These are phyloP conservation scores for Mythimna vitellina DNA, from an alignment of 2,888 invertebrate genomes.

Conservation along the genomic window DNA sequence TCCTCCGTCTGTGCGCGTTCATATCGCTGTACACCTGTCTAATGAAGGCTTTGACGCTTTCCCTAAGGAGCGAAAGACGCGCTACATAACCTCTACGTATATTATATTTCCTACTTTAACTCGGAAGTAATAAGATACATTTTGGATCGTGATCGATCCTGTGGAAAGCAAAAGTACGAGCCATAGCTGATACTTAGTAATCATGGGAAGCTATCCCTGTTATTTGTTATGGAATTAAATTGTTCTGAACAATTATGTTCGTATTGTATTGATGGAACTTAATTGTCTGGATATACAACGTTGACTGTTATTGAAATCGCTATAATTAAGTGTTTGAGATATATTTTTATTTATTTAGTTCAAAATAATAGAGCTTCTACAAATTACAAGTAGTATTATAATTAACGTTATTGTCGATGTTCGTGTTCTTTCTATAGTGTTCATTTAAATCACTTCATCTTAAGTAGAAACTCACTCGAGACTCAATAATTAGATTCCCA, in stretches of 20 bases:
- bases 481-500: slow-evolving; percentile 1
- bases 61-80: slow-evolving; percentile 65
- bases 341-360: slow-evolving; percentile 13
- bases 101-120: slow-evolving; percentile 52
- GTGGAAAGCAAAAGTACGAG: slow-evolving; percentile 55
- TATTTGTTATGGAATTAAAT: slow-evolving; percentile 69
- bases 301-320: slow-evolving; percentile 21
- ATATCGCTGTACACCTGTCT: slow-evolving; percentile 72
- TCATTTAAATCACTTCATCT: slow-evolving; percentile 1
- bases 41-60: slow-evolving; percentile 76
- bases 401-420: too few relatives aligned
- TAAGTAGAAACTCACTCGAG: neutral
- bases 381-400: neutral
- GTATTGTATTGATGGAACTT: slow-evolving; percentile 57
- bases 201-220: slow-evolving; percentile 65
- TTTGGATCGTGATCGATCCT: slow-evolving; percentile 46
- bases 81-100: slow-evolving; percentile 45
- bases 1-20: slow-evolving; percentile 65
- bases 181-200: slow-evolving; percentile 67
- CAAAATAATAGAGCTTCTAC: neutral
- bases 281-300: slow-evolving; percentile 42
- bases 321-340: slow-evolving; percentile 9
- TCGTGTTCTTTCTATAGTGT: too few relatives aligned
- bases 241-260: slow-evolving; percentile 66
- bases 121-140: slow-evolving; percentile 54